These are phyloP conservation scores for Drosophila buzzatii DNA, from an alignment of 2,888 invertebrate species.

Conservation along the genomic window DNA sequence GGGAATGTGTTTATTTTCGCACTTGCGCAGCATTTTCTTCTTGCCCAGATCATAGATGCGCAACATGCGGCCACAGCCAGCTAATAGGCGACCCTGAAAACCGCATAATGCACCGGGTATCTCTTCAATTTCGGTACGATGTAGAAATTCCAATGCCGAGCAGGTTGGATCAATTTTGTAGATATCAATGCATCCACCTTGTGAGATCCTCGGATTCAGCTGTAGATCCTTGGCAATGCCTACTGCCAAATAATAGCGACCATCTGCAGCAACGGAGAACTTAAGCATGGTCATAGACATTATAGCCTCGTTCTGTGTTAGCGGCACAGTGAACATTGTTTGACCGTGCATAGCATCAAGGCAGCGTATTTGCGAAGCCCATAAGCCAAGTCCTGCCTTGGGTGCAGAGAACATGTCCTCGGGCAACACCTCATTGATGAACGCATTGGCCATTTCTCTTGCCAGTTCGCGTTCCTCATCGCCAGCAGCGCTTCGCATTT, in stretches of 20 bases:
- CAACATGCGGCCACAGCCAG: conserved; percentile 96
- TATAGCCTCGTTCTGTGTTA: conserved; percentile 98
- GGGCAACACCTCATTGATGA: conserved; percentile 96
- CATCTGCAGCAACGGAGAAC: conserved; percentile 88
- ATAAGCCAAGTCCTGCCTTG: conserved; percentile 97
- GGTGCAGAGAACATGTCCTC: conserved; percentile 98
- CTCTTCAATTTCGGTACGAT: conserved; percentile 97
- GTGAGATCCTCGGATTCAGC: conserved; percentile 93
- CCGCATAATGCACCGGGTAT: conserved; percentile 95
- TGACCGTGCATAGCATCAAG: conserved; percentile 93
- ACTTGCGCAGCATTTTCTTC: conserved; percentile 97
- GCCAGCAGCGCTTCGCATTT: conserved; percentile 98
- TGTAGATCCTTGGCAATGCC: conserved; percentile 96
- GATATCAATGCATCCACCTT: conserved; percentile 94
- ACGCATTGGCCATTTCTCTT: conserved; percentile 98
- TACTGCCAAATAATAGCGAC: conserved; percentile 89
- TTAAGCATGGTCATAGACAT: conserved; percentile 94
- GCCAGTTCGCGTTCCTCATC: conserved; percentile 98
- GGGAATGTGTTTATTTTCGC: conserved; percentile 98
- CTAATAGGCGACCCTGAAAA: conserved; percentile 95
- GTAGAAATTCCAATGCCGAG: conserved; percentile 94
- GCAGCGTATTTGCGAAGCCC: conserved; percentile 96
- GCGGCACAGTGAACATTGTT: conserved; percentile 91
- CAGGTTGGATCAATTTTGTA: conserved; percentile 91
- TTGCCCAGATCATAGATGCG: conserved; percentile 98